phyloP scores from a whole-genome alignment of 2,888 invertebrate species.

The Matsumyia berberina region DNA sequence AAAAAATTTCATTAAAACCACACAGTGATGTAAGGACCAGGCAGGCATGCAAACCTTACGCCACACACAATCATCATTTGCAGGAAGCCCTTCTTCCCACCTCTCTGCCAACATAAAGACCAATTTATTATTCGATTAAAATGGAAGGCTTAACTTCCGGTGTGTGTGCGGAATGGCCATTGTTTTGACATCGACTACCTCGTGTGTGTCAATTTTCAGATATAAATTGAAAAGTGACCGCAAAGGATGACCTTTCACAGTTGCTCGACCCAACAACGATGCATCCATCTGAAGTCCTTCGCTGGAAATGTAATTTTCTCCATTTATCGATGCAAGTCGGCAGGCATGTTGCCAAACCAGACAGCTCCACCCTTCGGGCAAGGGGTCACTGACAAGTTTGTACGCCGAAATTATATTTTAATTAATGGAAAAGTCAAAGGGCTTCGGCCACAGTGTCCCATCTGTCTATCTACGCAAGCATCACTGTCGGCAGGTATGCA shows the following conservation, averaged over 20 bases:
- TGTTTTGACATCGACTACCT: slow-evolving; percentile 44
- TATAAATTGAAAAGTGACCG: slow-evolving; percentile 44
- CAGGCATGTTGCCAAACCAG: slow-evolving; percentile 2
- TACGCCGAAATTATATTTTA: slow-evolving; percentile 25
- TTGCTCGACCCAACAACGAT: neutral
- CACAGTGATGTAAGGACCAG: slow-evolving; percentile 10
- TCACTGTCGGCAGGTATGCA: too few species aligned
- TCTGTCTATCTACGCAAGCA: neutral
- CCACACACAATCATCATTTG: too few species aligned
- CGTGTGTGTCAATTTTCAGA: slow-evolving; percentile 28
- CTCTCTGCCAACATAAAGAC: too few species aligned
- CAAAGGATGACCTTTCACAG: slow-evolving; percentile 43
- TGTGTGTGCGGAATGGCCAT: neutral
- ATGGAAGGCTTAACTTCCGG: slow-evolving; percentile 21
- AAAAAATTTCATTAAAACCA: slow-evolving; percentile 65
- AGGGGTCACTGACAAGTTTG: slow-evolving; percentile 30
- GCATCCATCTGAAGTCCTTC: neutral
- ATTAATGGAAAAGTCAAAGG: slow-evolving; percentile 35
- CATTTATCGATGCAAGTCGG: slow-evolving; percentile 1
- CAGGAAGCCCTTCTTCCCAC: too few species aligned
- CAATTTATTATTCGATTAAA: slow-evolving; percentile 61
- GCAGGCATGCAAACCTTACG: slow-evolving; percentile 22
- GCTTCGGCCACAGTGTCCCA: slow-evolving; percentile 7
- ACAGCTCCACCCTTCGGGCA: neutral
- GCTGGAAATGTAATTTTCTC: too few species aligned